Conservation (phyloP, 1,140 invertebrate species). For the Trialeurodes vaporariorum region DNA sequence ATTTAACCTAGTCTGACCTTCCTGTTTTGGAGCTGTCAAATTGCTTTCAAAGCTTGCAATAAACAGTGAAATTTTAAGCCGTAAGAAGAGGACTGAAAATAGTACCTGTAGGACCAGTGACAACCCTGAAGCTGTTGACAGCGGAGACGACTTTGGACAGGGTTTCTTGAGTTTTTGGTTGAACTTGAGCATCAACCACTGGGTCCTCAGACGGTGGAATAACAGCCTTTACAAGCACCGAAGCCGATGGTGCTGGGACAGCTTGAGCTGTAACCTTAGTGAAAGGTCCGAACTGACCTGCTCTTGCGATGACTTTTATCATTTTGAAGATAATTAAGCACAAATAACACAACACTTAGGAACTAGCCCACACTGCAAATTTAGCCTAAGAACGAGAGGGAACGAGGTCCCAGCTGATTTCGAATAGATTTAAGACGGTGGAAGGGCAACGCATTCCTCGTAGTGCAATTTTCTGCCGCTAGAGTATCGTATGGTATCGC, state of each 20-base stretch:
- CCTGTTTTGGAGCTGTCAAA: too few relatives aligned
- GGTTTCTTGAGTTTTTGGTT: neutral
- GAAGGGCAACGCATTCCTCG: neutral
- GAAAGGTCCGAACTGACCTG: neutral
- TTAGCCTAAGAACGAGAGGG: too few relatives aligned
- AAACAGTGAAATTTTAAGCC: too few relatives aligned
- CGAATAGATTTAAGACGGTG: too few relatives aligned
- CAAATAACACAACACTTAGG: too few relatives aligned
- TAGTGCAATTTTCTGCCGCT: neutral
- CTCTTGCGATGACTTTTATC: slow-evolving; percentile 1
- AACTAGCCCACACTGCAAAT: too few relatives aligned
- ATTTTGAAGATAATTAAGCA: neutral
- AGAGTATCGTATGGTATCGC: neutral
- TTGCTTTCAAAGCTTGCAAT: too few relatives aligned
- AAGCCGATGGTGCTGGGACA: neutral
- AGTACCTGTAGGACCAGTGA: neutral
- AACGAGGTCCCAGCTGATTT: too few relatives aligned
- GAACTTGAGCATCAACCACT: neutral
- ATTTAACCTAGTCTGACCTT: too few relatives aligned
- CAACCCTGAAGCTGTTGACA: neutral
- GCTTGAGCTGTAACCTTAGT: neutral
- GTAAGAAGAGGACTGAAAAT: too few relatives aligned
- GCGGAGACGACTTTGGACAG: neutral
- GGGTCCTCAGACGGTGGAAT: neutral
- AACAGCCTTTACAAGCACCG: neutral